These are phyloP conservation scores for Apoda limacodes DNA, from an alignment of 2,888 invertebrate species.

Conservation along the genomic window DNA sequence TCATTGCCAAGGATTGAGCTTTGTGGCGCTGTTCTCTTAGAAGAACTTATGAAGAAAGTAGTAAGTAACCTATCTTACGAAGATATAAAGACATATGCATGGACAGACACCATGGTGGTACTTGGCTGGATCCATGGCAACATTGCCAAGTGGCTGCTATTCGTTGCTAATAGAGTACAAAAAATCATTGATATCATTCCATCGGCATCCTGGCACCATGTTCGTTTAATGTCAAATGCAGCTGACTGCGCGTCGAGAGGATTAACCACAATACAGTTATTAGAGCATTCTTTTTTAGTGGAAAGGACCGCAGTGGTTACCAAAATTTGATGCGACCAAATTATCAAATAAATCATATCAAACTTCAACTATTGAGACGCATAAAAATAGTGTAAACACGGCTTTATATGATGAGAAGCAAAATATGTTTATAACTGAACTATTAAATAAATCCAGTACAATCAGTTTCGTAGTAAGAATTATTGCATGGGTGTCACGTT, in stretches of 20 bases:
- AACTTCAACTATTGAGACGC: no score
- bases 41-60: not conserved
- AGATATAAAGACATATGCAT: not conserved
- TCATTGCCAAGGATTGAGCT: no score
- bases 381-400: not conserved
- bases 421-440: no score
- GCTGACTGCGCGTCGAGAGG: conserved; percentile 5
- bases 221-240: not conserved
- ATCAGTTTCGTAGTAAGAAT: conserved; percentile 1
- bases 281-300: conserved; percentile 4
- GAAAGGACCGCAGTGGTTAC: conserved; percentile 6
- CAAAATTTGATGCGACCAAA: not conserved
- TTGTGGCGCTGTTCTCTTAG: not conserved
- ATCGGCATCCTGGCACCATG: no score
- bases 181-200: no score
- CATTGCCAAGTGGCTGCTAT: no score
- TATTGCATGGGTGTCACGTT: conserved; percentile 10
- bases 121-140: no score
- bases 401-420: conserved; percentile 3
- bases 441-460: conserved; percentile 6
- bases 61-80: not conserved
- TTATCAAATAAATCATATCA: not conserved
- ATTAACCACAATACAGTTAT: no score
- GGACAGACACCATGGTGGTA: no score
- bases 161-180: no score